Conservation (phyloP, 2,888 invertebrate genomes). For the Drosophila sordidula region DNA sequence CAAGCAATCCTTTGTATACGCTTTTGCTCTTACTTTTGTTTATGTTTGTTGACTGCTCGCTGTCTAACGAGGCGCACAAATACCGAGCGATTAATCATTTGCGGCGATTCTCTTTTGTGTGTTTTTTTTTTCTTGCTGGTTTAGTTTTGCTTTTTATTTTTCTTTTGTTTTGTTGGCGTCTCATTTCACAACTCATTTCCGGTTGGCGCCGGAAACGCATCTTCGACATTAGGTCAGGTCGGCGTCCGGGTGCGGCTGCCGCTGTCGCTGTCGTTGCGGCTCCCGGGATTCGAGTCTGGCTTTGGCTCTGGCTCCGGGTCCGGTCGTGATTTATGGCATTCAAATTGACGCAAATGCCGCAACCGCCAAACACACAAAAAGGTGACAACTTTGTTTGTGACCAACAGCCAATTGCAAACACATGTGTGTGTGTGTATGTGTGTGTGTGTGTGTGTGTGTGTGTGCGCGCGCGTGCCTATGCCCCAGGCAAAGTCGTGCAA, state of each 20-base stretch:
- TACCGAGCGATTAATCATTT: conserved; percentile 62
- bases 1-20: neutral
- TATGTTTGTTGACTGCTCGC: conserved; percentile 42
- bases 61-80: conserved; percentile 65
- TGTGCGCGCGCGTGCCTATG: conserved; percentile 1
- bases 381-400: conserved; percentile 58
- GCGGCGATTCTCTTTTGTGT: conserved; percentile 22
- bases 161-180: conserved; percentile 45
- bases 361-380: conserved; percentile 40
- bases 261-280: neutral
- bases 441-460: neutral
- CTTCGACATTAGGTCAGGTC: conserved; percentile 60
- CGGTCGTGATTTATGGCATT: conserved; percentile 59
- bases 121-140: neutral
- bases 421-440: conserved; percentile 7
- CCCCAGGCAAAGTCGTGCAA: conserved; percentile 16
- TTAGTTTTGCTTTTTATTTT: conserved; percentile 10
- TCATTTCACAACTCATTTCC: conserved; percentile 70
- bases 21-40: conserved; percentile 32
- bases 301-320: neutral
- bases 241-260: conserved; percentile 28
- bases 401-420: conserved; percentile 14
- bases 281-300: too few species aligned
- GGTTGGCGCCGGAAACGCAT: conserved; percentile 67
- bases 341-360: conserved; percentile 55